Percentiles rank a stretch among this genome's conserved stretches.
Evolutionary conservation across 2,888 invertebrate species (phyloP).

Genomic region (Polydrusus tereticollis): DNA sequence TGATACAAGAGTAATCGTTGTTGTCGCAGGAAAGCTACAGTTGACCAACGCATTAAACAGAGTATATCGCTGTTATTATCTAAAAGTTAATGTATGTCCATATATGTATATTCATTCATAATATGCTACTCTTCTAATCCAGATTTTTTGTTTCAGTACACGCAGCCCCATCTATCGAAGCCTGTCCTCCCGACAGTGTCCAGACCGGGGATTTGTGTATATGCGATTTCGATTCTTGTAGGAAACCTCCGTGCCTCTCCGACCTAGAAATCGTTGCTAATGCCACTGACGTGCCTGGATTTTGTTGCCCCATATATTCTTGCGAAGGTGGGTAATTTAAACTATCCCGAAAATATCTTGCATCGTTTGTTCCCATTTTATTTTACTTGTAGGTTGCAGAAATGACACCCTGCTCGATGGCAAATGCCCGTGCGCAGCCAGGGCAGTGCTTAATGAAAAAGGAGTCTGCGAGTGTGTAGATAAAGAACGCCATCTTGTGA

Average conservation of each 20-base stretch:
- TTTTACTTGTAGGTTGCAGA: slow-evolving; percentile 53
- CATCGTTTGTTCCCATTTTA: too few relatives aligned
- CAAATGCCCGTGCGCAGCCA: slow-evolving; percentile 60
- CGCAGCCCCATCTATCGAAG: slow-evolving; percentile 57
- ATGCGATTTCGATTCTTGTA: slow-evolving; percentile 58
- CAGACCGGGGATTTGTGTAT: slow-evolving; percentile 56
- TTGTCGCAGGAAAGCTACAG: too few relatives aligned
- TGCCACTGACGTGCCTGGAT: slow-evolving; percentile 57
- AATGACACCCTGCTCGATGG: slow-evolving; percentile 57
- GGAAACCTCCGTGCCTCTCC: slow-evolving; percentile 57
- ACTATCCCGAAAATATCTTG: too few relatives aligned
- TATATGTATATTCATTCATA: too few relatives aligned
- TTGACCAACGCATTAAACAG: too few relatives aligned
- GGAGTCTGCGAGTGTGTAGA: slow-evolving; percentile 60
- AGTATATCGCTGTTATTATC: too few relatives aligned
- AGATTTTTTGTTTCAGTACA: slow-evolving; percentile 51
- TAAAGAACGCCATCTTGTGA: slow-evolving; percentile 56
- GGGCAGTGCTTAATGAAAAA: slow-evolving; percentile 56
- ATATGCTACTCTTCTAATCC: background rate
- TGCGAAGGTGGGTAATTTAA: slow-evolving; percentile 52
- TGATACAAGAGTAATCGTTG: too few relatives aligned
- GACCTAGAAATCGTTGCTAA: slow-evolving; percentile 53
- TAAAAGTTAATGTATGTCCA: too few relatives aligned
- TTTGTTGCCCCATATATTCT: slow-evolving; percentile 61
- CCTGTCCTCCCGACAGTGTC: slow-evolving; percentile 60